Base-by-base conservation (phyloP, 2,888 invertebrate genomes). In the Cotesia congregata region DNA sequence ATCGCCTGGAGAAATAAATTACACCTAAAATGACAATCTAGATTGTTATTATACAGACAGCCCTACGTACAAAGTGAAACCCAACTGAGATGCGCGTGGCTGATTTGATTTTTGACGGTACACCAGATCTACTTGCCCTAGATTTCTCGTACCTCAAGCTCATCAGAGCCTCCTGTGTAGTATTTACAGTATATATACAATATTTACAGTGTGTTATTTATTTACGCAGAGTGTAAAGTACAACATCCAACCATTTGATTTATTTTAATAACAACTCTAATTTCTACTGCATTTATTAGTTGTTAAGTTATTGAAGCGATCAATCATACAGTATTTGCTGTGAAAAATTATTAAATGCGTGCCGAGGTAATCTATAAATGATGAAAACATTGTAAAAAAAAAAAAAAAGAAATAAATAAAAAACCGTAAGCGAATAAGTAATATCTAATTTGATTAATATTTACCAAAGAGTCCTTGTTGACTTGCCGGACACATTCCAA, bases 401-500 rank as follows among this genome's bases (percentile, higher is more conserved):
- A 61, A 20, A 74, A 30, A 70, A 12, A 40, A 7, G 50, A 9
- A 62, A 17, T 1, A 67, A 20, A 17, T 17, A 9, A 50, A 30
- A 30, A 20, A 20, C 2, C 59, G 12, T 2, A 39, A 4, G 4
- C 15, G 1, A 61, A 39, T 61, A 39, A 6, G 38, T 17, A 60
- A 38, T 38, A 40, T 71, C 1, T 5, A 62, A 40, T 20, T 60
- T 20, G 1, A 68, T 70, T 38, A 50, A 50, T 50, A 50, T 50
- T 86, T 85, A 88, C 88, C 85, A 88, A 78, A 74, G 72, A 82
- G 72, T 87, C 82, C 78, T 87, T 88, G 83, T 87, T 88, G 70
- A 87, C 88, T 83, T 87, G 87, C 50, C 88, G 86, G 71, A 88
- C 80, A 79, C 88, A 88, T 75, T 88, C 87, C 74, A 88, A 80